Percentiles rank a stretch among this genome's conserved stretches.
Evolutionary conservation across 2,888 invertebrate species (phyloP).

Genomic region (Calliopum simillimum): DNA sequence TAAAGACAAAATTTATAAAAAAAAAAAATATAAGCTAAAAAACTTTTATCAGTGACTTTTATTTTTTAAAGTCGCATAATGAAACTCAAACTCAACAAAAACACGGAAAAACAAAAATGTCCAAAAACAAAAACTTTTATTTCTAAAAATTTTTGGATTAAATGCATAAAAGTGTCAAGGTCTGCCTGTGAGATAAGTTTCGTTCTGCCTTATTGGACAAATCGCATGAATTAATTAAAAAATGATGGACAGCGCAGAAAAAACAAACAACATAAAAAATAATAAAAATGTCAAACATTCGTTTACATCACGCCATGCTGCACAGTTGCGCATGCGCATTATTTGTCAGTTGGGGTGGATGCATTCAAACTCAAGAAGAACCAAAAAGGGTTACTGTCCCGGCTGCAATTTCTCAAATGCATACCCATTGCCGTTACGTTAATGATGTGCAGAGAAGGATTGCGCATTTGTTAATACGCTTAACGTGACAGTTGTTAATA

Average conservation of each 20-base stretch:
- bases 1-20: no score
- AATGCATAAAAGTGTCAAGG: no score
- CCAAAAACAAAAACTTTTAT: no score
- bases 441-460: not conserved
- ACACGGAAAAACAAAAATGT: no score
- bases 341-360: not conserved
- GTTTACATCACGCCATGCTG: not conserved
- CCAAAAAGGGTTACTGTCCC: no score
- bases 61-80: no score
- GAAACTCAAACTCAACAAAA: no score
- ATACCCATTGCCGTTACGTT: not conserved
- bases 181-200: no score
- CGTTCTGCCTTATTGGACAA: not conserved
- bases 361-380: not conserved
- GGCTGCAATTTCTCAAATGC: not conserved
- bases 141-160: no score
- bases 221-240: not conserved
- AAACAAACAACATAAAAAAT: not conserved
- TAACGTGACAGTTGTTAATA: constrained; percentile 8
- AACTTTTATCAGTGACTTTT: no score
- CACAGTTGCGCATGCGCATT: not conserved
- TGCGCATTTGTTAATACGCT: not conserved
- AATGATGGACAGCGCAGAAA: not conserved
- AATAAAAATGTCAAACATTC: constrained; percentile 21
- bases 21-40: no score